These are phyloP conservation scores for Epirrhoe alternata DNA, from an alignment of 2,888 invertebrate species.

Conservation along the genomic window DNA sequence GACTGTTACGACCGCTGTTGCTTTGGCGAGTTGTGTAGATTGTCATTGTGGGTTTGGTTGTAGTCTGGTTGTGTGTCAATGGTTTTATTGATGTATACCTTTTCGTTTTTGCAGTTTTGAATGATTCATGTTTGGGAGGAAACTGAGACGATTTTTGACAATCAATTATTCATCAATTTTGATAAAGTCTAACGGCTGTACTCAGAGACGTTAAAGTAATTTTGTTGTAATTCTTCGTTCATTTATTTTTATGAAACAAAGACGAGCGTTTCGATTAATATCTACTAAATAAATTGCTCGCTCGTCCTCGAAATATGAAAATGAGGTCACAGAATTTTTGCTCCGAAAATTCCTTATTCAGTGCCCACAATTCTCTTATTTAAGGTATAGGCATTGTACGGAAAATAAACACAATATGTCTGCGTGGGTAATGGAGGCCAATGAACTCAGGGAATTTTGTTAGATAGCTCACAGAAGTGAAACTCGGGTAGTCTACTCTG, in stretches of 20 bases:
- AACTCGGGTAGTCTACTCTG: background rate
- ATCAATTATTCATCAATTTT: too few species aligned
- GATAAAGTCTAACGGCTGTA: too few species aligned
- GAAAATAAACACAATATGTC: slow-evolving; percentile 54
- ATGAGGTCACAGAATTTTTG: slow-evolving; percentile 56
- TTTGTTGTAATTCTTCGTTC: too few species aligned
- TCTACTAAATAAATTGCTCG: slow-evolving; percentile 37
- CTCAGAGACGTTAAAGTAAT: too few species aligned
- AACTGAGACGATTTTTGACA: background rate
- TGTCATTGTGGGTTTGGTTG: background rate
- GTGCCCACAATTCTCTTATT: slow-evolving; percentile 60
- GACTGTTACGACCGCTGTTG: slow-evolving; percentile 56
- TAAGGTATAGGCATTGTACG: slow-evolving; percentile 58
- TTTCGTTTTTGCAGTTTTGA: background rate
- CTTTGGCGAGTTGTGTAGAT: slow-evolving; percentile 20
- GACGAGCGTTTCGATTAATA: slow-evolving; percentile 28
- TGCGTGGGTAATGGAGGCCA: slow-evolving; percentile 58
- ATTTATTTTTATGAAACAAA: background rate
- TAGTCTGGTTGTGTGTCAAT: slow-evolving; percentile 16
- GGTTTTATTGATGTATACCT: slow-evolving; percentile 15
- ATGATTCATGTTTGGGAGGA: background rate
- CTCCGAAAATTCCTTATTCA: slow-evolving; percentile 55
- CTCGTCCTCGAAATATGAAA: slow-evolving; percentile 44
- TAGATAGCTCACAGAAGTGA: slow-evolving; percentile 8
- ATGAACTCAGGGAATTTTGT: slow-evolving; percentile 47